Evolutionary conservation across 2,797 vertebrate species (phyloP), one percentile per base, ranked within the genome.

Genomic region (Hoplostethus mediterraneus): DNA sequence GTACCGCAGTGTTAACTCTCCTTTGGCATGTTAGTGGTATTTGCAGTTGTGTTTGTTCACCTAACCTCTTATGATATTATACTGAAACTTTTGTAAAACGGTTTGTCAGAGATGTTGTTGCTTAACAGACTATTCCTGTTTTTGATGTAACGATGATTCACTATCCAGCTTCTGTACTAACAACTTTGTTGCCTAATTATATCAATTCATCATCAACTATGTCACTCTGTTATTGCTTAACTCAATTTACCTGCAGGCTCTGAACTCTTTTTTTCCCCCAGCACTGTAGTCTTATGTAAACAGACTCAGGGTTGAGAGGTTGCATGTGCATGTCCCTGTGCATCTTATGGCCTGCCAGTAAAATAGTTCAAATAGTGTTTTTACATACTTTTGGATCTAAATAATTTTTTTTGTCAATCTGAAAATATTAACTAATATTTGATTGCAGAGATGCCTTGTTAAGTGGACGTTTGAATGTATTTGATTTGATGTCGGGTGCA

Each of bases 391-490:
- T 54, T 68, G 12, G 30, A 57, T 75, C 67, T 52, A 65, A 83
- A 87, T 69, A 6, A 28, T 51, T 40, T 51, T 57, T 48, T 57
- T 9, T 49, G 48, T 72, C 56, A 62, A 42, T 30, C 13, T 57
- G 36, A 53, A 49, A 62, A 45, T 53, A 45, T 57, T 52, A 68
- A 61, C 47, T 53, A 0, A 54, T 72, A 45, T 79, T 62, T 71
- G 30, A 67, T 77, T 79, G 58, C 65, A 65, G 40, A 21, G 17
- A 36, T 65, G 61, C 71, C 60, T n/a, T 36, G 0, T 55, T 80
- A 73, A 28, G 40, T 87, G 81, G 86, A 83, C 71, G 63, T 71
- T 77, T 14, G 61, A 47, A 90, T 92, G 85, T 87, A 57, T 75
- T 77, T 45, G 31, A 45, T 42, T 67, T 55, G 5, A 69, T 11